Percentiles rank a stretch among this genome's conserved stretches.
phyloP scores from a whole-genome alignment of 2,113 vertebrate species.

The Phrynocephalus versicolor region DNA sequence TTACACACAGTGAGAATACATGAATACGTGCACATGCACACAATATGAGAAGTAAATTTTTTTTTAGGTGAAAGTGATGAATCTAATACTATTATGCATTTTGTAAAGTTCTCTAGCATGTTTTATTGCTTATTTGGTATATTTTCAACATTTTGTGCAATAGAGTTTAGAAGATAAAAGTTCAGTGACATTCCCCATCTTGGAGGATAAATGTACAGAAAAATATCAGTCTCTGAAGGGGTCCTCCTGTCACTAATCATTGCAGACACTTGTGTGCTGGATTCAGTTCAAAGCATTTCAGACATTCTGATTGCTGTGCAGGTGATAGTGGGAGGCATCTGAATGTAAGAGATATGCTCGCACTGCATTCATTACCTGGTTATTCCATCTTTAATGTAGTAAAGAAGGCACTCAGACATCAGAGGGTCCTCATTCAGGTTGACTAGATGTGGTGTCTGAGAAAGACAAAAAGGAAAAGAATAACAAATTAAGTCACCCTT shows the following conservation, averaged over 20 bases:
- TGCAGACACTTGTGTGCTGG: neutral
- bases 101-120: neutral
- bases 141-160: no score
- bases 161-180: no score
- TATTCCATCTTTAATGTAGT: slow-evolving; percentile 96
- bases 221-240: no score
- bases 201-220: neutral
- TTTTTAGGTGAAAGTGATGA: neutral
- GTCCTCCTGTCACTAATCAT: no score
- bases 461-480: slow-evolving; percentile 12
- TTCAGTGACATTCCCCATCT: neutral
- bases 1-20: no score
- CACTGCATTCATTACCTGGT: slow-evolving; percentile 81
- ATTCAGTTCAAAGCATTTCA: neutral
- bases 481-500: accelerated
- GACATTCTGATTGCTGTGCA: neutral
- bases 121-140: no score
- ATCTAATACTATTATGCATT: neutral
- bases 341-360: neutral
- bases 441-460: slow-evolving; percentile 93
- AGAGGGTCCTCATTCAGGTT: slow-evolving; percentile 97
- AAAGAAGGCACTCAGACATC: slow-evolving; percentile 97
- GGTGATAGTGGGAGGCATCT: accelerated
- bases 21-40: no score
- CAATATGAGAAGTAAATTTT: neutral